Base-by-base conservation (phyloP, 1,140 invertebrate genomes). In the Andrena cerasifolii region DNA sequence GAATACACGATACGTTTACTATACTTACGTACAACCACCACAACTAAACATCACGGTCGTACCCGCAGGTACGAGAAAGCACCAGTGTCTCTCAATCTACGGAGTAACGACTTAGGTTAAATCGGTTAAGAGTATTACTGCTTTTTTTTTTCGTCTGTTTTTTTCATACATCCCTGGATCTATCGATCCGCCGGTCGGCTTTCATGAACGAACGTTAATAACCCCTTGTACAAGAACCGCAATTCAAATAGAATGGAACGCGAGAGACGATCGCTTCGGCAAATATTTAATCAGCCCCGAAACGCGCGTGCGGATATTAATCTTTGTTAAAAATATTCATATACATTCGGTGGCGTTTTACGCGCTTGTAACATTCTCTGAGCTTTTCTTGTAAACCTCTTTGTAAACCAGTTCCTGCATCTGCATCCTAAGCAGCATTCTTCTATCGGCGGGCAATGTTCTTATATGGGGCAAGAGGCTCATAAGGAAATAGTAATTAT, bases 381-480 rank as follows among this genome's bases (percentile, higher is more conserved):
- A 78, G 63, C 75, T 80, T 78, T 91, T 92, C 70, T 92, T 91
- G 54, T 93, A 92, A 47, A 92, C 91, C 68, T 92, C 90, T 58
- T 93, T 90, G 58, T 92, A 93, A 72, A 93, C 90, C 36, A 93
- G 59, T 75, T 93, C 90, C 56, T 92, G 91, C 88, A 93, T 93
- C 54, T 92, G 90, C 86, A 93, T 92, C 80, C 91, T 82, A 0
- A 93, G 85, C 40, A 90, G 81, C 89, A 92, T 92, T 73, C 89
- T 80, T 36, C 89, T 79, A 47, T 93, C 92, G 4, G 89, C 87
- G 0, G 91, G 87, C 56, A 93, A 49, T 18, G 85, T 89, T 68
- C 86, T 89, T 58, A 93, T 90, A 56, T 92, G 91, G 58, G 92
- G 92, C 63, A 93, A 59, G 47, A 93, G 86, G 59, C 92, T 93